These are phyloP conservation scores for Neodiprion virginianus DNA, from an alignment of 1,140 invertebrate genomes.

Conservation along the genomic window DNA sequence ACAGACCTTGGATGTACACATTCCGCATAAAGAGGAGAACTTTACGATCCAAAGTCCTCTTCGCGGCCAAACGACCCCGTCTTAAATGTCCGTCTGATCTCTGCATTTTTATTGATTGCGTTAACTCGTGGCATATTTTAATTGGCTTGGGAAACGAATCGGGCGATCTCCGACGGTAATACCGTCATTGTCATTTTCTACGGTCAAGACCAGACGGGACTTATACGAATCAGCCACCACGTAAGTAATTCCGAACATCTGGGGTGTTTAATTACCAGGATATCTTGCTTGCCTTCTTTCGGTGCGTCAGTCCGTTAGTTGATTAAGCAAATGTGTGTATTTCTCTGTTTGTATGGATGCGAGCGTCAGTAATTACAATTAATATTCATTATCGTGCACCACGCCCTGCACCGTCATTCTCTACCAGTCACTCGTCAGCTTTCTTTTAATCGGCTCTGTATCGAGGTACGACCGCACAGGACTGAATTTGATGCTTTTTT, in stretches of 20 bases:
- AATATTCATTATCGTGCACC: slow-evolving; percentile 34
- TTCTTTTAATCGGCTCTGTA: not conserved
- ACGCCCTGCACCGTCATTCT: not conserved
- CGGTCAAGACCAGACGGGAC: not conserved
- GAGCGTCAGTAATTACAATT: slow-evolving; percentile 41
- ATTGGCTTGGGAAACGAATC: slow-evolving; percentile 7
- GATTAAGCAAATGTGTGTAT: slow-evolving; percentile 53
- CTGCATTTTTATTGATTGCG: slow-evolving; percentile 3
- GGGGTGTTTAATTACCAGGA: slow-evolving; percentile 58
- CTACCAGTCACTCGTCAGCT: not conserved
- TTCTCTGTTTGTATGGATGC: slow-evolving; percentile 26
- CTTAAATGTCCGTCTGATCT: not conserved
- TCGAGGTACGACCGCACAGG: not conserved
- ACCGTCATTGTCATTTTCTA: not conserved
- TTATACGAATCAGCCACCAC: slow-evolving; percentile 38
- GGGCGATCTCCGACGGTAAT: not conserved
- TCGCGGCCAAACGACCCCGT: not conserved
- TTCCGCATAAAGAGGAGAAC: not conserved
- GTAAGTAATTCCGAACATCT: slow-evolving; percentile 59
- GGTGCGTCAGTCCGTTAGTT: slow-evolving; percentile 40
- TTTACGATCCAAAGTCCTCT: not conserved
- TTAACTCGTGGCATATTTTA: slow-evolving; percentile 1
- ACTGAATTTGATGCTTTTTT: not conserved
- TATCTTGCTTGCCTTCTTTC: slow-evolving; percentile 50
- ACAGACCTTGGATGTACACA: not conserved